Percentiles rank a stretch among this genome's conserved stretches.
These are phyloP conservation scores for Ferrisia virgata DNA, from an alignment of 2,888 invertebrate genomes.

Conservation along the genomic window DNA sequence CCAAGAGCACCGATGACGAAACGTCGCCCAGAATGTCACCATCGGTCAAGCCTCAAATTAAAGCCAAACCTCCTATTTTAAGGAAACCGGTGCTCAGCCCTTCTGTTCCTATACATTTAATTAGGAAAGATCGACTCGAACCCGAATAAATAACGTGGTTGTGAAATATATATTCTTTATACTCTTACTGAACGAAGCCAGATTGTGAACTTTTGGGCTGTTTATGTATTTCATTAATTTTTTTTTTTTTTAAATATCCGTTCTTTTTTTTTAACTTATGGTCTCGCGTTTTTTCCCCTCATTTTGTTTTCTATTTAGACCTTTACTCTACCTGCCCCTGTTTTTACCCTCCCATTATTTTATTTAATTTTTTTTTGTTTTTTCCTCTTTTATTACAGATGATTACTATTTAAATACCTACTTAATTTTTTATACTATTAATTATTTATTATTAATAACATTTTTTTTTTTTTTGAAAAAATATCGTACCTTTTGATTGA, in stretches of 20 bases:
- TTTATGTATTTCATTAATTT: background rate
- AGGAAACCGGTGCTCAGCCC: constrained; percentile 62
- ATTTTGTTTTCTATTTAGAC: background rate
- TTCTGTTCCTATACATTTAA: constrained; percentile 3
- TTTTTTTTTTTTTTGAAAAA: background rate
- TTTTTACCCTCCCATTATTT: background rate
- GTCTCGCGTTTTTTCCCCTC: background rate
- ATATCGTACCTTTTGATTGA: background rate
- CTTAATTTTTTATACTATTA: background rate
- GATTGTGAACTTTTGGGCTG: background rate
- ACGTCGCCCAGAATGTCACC: constrained; percentile 53
- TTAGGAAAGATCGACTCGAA: constrained; percentile 27
- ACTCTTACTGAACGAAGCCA: background rate
- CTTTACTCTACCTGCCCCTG: too few relatives aligned
- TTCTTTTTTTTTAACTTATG: background rate
- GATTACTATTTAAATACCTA: background rate
- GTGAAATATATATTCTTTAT: too few relatives aligned
- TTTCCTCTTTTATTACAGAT: background rate
- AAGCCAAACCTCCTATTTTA: constrained; percentile 78
- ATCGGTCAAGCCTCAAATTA: constrained; percentile 68
- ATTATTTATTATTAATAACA: too few relatives aligned
- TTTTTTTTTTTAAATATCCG: background rate
- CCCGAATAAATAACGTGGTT: background rate
- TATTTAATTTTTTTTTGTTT: background rate
- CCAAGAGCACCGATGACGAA: constrained; percentile 22